A percentile compares a stretch with the other conserved stretches of the same genome.
These are phyloP conservation scores for Pseudopleuronectes americanus DNA, from an alignment of 2,797 vertebrate genomes.

Conservation along the genomic window DNA sequence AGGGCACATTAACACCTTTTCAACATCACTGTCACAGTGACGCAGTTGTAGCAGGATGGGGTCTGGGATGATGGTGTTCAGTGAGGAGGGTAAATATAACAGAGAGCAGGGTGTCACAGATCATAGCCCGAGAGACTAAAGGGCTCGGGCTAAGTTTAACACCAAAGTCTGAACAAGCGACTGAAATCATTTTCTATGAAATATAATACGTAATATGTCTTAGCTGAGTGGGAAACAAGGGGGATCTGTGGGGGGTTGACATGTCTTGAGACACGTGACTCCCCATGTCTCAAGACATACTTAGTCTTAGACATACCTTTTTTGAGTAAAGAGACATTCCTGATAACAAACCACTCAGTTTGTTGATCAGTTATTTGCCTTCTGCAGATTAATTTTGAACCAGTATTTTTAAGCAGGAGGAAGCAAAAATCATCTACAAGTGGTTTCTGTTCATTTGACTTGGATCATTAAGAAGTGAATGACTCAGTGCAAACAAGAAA, in stretches of 20 bases:
- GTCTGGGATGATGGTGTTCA: constrained; percentile 40
- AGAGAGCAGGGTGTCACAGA: constrained; percentile 21
- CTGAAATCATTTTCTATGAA: not conserved
- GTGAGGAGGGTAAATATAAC: constrained; percentile 61
- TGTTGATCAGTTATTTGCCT: too few species aligned
- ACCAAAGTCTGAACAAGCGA: not conserved
- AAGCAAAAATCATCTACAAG: not conserved
- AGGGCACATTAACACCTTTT: constrained; percentile 57
- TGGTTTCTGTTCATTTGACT: not conserved
- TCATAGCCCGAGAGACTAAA: constrained; percentile 15
- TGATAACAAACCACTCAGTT: not conserved
- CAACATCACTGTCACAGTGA: constrained; percentile 54
- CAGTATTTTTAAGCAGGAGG: not conserved
- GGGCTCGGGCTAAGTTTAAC: constrained; percentile 34
- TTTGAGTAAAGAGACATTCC: not conserved
- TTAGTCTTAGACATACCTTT: too few species aligned
- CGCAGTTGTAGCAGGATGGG: constrained; percentile 43
- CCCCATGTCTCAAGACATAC: too few species aligned
- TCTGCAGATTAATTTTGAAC: not conserved
- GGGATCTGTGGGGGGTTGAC: too few species aligned
- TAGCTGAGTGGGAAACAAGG: too few species aligned
- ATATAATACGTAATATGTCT: not conserved
- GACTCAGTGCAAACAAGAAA: not conserved
- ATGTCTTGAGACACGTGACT: too few species aligned
- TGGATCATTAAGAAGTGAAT: not conserved